Evolutionary conservation across 2,113 vertebrate genomes (phyloP), one percentile per base, ranked within the genome.

Genomic region (Equus przewalskii): DNA sequence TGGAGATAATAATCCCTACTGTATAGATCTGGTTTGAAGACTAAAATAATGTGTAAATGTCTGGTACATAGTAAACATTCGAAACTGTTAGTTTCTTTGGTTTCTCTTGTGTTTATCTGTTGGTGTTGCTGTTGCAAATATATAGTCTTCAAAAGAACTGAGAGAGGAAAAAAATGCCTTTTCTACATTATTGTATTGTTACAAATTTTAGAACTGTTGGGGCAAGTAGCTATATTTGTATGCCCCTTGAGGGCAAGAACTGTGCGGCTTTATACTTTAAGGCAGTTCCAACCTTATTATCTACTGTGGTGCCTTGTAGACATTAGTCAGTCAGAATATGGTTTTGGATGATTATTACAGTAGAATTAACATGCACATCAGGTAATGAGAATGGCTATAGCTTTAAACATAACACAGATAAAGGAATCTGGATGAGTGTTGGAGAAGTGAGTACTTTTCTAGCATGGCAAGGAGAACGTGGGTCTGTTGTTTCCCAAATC

Each of bases 181-280:
- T 75, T 92, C 73, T 89, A 54, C n/a, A 60, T 72, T 89, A 51
- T 65, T 92, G 1, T 73, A 58, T 56, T 86, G 62, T 75, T 95
- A n/a, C 24, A 41, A 80, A 70, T 86, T 89, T 96, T 65, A 51
- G 75, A 80, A 70, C 8, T 96, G 13, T 84, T 65, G 76, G 41
- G 56, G 2, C 88, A 92, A 44, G 72, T 67, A 65, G 10, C 18
- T 82, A 14, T 58, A 30, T 46, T 51, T 64, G 30, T 91, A 36
- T 81, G 51, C 30, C 73, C 67, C 85, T 95, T 72, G 90, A 97
- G 72, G 69, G 41, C 46, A 92, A 95, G 73, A 44, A 76, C 60
- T 89, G 67, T 80, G 19, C 30, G 83, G 2, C 36, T 83, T 92
- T 84, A 28, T 92, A 33, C 62, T 96, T 94, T 89, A 73, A 91